phyloP scores from a whole-genome alignment of 1,140 invertebrate genomes.

The Hermatobates lingyangjiaoensis region DNA sequence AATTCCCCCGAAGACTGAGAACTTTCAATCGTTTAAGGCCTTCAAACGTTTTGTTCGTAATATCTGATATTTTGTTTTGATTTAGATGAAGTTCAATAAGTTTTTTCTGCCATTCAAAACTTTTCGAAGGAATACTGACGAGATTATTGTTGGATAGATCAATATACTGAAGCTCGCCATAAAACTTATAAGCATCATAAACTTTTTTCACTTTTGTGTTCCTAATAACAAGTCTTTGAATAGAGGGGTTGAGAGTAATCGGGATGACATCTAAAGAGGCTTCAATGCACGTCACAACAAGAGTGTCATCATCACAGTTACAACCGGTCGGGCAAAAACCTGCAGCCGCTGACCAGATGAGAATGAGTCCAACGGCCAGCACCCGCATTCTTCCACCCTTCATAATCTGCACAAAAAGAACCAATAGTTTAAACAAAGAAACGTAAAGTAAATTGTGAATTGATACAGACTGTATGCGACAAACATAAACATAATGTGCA shows the following conservation, averaged over 20 bases:
- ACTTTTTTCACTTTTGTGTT: slow-evolving; percentile 74
- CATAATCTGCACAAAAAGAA: slow-evolving; percentile 19
- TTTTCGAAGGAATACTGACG: slow-evolving; percentile 51
- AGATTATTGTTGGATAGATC: slow-evolving; percentile 70
- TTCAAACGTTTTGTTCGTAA: slow-evolving; percentile 58
- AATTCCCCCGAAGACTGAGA: slow-evolving; percentile 62
- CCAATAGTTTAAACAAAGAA: too few relatives aligned
- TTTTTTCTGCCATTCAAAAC: slow-evolving; percentile 58
- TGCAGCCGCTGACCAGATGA: slow-evolving; percentile 16
- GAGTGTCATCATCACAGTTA: slow-evolving; percentile 68
- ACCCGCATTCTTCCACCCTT: slow-evolving; percentile 21
- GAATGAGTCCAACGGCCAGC: slow-evolving; percentile 20
- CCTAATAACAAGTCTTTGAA: slow-evolving; percentile 59
- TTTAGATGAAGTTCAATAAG: slow-evolving; percentile 63
- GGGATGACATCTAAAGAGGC: slow-evolving; percentile 73
- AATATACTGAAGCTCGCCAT: slow-evolving; percentile 59
- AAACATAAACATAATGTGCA: too few relatives aligned
- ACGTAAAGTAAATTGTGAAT: too few relatives aligned
- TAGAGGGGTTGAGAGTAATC: slow-evolving; percentile 74
- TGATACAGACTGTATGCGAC: too few relatives aligned
- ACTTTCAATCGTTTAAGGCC: slow-evolving; percentile 57
- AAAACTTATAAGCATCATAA: slow-evolving; percentile 62
- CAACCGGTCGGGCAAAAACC: slow-evolving; percentile 56
- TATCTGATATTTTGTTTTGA: slow-evolving; percentile 62
- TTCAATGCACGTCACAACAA: slow-evolving; percentile 67